phyloP scores from a whole-genome alignment of 2,888 invertebrate genomes.

The Caenorhabditis zanzibari region DNA sequence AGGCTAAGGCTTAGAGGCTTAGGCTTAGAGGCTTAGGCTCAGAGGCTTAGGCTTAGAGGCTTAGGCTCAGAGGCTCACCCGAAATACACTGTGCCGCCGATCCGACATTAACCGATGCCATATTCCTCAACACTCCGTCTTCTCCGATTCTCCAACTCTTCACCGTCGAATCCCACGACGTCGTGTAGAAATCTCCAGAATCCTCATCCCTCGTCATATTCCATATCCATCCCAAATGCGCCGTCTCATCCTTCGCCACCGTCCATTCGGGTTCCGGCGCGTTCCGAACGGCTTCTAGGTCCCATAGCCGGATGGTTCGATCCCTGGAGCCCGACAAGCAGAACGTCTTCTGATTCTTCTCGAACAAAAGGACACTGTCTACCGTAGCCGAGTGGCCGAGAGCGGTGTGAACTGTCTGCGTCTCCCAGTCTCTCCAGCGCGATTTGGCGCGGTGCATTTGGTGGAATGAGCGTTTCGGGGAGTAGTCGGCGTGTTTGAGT shows the following conservation, averaged over 20 bases:
- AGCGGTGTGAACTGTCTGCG: slow-evolving; percentile 43
- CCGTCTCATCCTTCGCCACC: slow-evolving; percentile 39
- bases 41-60: neutral
- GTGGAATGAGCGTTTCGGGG: slow-evolving; percentile 36
- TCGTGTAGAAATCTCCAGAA: slow-evolving; percentile 39
- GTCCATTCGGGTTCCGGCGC: slow-evolving; percentile 52
- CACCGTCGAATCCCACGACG: slow-evolving; percentile 64
- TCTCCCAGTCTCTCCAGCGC: slow-evolving; percentile 57
- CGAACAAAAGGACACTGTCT: slow-evolving; percentile 65
- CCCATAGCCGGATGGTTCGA: slow-evolving; percentile 68
- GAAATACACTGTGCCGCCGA: slow-evolving; percentile 60
- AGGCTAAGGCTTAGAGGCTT: neutral
- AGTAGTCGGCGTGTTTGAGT: slow-evolving; percentile 28
- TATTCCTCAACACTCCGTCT: slow-evolving; percentile 24
- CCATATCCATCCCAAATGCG: slow-evolving; percentile 66
- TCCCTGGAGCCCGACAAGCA: slow-evolving; percentile 70
- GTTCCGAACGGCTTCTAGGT: slow-evolving; percentile 49
- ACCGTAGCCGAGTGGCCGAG: slow-evolving; percentile 66
- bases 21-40: neutral
- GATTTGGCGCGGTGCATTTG: slow-evolving; percentile 23
- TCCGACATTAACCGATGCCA: slow-evolving; percentile 44
- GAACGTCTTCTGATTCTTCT: slow-evolving; percentile 47
- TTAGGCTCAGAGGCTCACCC: neutral
- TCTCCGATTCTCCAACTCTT: slow-evolving; percentile 55
- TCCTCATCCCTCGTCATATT: slow-evolving; percentile 43